Percentiles rank a stretch among this genome's conserved stretches.
Conservation (phyloP, 2,797 vertebrate genomes). For the Notolabrus celidotus region DNA sequence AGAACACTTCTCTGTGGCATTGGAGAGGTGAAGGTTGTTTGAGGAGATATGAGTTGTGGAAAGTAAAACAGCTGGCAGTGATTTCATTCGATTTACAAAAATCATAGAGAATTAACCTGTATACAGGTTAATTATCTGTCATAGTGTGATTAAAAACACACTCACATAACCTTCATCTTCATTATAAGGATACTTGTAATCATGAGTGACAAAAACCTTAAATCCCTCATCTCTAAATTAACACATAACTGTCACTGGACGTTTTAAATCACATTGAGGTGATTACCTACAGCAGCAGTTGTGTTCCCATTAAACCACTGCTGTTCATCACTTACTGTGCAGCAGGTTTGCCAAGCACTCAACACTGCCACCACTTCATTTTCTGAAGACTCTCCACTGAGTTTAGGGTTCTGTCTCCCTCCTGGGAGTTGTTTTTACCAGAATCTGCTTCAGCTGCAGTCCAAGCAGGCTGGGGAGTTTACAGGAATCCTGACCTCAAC, state of each 20-base stretch:
- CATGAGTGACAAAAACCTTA: too few relatives aligned
- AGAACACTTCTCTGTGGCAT: conserved; percentile 27
- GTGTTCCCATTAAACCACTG: background rate
- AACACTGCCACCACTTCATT: background rate
- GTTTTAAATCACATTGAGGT: background rate
- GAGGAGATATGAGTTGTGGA: conserved; percentile 28
- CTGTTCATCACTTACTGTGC: background rate
- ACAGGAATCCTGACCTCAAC: background rate
- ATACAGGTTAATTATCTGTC: background rate
- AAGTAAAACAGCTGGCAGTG: conserved; percentile 44
- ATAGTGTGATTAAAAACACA: conserved; percentile 6
- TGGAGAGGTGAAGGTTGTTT: conserved; percentile 24
- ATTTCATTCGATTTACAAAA: conserved; percentile 14
- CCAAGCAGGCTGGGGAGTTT: background rate
- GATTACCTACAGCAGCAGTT: background rate
- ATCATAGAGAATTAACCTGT: background rate
- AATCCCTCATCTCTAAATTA: too few relatives aligned
- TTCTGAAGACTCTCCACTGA: conserved; percentile 2
- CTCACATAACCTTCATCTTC: background rate
- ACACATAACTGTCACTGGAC: too few relatives aligned
- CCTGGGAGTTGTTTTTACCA: background rate
- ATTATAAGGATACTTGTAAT: background rate
- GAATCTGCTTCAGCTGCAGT: background rate
- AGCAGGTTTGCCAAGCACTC: background rate
- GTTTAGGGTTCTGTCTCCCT: background rate